Evolutionary conservation across 2,888 invertebrate species (phyloP), one percentile per base, ranked within the genome.

Genomic region (Dynastes maya): DNA sequence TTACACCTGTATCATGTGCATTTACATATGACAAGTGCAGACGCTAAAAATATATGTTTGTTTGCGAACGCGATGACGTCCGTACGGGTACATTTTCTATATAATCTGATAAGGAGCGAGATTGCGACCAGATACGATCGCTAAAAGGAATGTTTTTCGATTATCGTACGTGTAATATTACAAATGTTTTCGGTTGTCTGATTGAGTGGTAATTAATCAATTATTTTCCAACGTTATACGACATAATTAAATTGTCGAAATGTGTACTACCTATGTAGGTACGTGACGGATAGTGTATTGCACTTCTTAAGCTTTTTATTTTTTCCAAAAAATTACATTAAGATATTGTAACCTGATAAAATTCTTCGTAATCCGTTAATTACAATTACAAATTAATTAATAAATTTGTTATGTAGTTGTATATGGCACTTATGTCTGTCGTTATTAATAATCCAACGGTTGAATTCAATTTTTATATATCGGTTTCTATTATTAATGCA

Each of bases 181-280:
- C 72, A 72, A 70, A 32, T 72, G 40, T 58, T 61, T 53, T 58
- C 40, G 58, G 45, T 58, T 72, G 58, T 72, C 72, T 72, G 58
- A 58, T 72, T 32, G 40, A 58, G 40, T 22, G 32, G 58, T 61
- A 58, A 72, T 72, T 72, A 72, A 61, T 61, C 58, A 72, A 68
- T 68, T 68, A 68, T 51, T 49, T 29, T n/a, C 27, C 11, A 68
- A 51, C 55, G 5, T 1, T 67, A 45, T 40, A 22, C 16, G 65
- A 67, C 65, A 67, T 45, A 45, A 67, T 45, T 67, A 58, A 58
- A 67, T n/a, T 45, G 65, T 67, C 45, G 45, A 45, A 40, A 45
- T 45, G 9, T 4, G 9, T 9, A 37, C 32, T 5, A 49, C 45
- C 16, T 6, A 16, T 6, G 45, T 45, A 29, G 22, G 8, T 22